Percentiles rank a stretch among this genome's conserved stretches.
Evolutionary conservation across 92 coral and sea anemone genomes (phyloP).

Genomic region (Epizoanthus illoricatus): DNA sequence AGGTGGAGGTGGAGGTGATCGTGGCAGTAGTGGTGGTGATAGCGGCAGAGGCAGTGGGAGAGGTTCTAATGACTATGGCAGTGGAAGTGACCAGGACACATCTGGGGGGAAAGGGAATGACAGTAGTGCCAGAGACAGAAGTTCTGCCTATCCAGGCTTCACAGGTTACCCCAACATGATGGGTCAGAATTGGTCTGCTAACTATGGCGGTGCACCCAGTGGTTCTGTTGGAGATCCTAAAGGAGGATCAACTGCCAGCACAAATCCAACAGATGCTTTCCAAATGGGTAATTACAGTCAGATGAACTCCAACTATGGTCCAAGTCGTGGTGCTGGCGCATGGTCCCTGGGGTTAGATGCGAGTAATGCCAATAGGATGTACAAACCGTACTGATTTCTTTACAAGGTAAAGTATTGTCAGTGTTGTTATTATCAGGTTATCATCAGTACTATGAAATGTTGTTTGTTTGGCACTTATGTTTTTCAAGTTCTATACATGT

Average conservation of each 20-base stretch:
- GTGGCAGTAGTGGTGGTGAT: constrained; percentile 13
- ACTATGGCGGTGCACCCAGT: background rate
- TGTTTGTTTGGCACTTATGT: no score
- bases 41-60: constrained; percentile 7
- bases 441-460: no score
- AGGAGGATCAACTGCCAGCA: background rate
- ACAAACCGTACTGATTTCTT: constrained; percentile 16
- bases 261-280: constrained; percentile 31
- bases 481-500: no score
- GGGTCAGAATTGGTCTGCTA: constrained; percentile 32
- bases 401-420: background rate
- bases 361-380: constrained; percentile 7
- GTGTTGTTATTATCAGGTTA: background rate
- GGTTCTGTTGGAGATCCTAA: constrained; percentile 14
- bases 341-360: constrained; percentile 37
- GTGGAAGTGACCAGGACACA: no score
- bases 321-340: constrained; percentile 12
- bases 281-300: constrained; percentile 31
- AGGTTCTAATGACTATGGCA: no score
- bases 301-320: constrained; percentile 32
- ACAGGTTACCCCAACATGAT: constrained; percentile 36
- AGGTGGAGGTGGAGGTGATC: constrained; percentile 28
- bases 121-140: constrained; percentile 21
- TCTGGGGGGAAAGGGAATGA: constrained; percentile 24
- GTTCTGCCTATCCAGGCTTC: constrained; percentile 30